Conservation (phyloP, 1,140 invertebrate species). For the Brachionus rubens region DNA sequence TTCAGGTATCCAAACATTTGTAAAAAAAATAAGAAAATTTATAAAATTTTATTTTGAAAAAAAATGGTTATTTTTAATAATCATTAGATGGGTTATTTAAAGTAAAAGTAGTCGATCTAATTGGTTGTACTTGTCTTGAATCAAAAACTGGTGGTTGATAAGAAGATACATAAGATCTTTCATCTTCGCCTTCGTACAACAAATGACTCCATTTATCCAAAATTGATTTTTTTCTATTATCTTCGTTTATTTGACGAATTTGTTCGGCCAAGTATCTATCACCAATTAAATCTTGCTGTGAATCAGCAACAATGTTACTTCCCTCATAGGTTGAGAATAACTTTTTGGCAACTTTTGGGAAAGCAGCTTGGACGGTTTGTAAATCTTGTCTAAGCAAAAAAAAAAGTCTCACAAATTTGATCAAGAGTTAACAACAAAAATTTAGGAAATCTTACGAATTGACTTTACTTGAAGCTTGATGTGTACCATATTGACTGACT, state of each 20-base stretch:
- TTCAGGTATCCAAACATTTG: too few relatives aligned
- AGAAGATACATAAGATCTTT: not conserved
- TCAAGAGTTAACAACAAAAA: too few relatives aligned
- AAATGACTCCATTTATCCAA: constrained; percentile 46
- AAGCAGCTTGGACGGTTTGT: constrained; percentile 24
- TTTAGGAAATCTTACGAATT: not conserved
- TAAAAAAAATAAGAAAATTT: too few relatives aligned
- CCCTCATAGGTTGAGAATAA: constrained; percentile 18
- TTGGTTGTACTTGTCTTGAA: not conserved
- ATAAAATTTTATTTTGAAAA: too few relatives aligned
- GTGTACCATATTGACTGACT: constrained; percentile 16
- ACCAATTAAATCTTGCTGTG: constrained; percentile 38
- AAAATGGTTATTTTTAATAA: not conserved
- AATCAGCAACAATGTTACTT: constrained; percentile 31
- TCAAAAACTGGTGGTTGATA: constrained; percentile 30
- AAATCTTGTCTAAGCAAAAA: constrained; percentile 20
- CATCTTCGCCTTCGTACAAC: constrained; percentile 41
- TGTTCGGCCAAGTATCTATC: constrained; percentile 42
- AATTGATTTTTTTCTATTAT: constrained; percentile 36
- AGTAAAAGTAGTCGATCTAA: constrained; percentile 36
- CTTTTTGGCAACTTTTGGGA: constrained; percentile 31
- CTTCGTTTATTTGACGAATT: constrained; percentile 35
- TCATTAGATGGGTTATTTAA: constrained; percentile 5
- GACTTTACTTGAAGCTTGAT: not conserved
- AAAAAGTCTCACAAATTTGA: not conserved